Evolutionary conservation across 2,113 vertebrate species (phyloP).

Genomic region (Mormoops blainvillei): DNA sequence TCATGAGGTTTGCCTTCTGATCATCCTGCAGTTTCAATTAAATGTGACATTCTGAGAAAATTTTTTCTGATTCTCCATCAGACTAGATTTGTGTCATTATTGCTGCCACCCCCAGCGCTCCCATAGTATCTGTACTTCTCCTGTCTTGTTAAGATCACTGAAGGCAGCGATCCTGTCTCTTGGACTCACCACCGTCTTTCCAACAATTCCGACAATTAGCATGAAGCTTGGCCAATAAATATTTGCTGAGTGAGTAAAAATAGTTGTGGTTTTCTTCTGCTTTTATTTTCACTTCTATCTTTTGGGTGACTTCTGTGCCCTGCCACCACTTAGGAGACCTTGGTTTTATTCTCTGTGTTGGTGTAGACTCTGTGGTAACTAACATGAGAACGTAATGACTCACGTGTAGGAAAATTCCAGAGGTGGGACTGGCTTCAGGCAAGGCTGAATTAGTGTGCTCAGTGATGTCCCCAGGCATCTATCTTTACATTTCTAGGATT

Average conservation of each 20-base stretch:
- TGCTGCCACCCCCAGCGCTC: neutral
- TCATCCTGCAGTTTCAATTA: neutral
- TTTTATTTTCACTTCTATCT: neutral
- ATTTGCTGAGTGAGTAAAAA: neutral
- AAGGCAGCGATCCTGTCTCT: neutral
- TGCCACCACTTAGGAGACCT: neutral
- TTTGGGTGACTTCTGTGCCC: neutral
- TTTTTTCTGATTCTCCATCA: neutral
- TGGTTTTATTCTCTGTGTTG: neutral
- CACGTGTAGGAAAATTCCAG: neutral
- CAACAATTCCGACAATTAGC: neutral
- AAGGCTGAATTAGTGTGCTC: neutral
- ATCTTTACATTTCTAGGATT: neutral
- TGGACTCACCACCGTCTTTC: neutral
- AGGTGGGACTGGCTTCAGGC: neutral
- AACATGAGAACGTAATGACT: neutral
- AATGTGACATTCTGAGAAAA: neutral
- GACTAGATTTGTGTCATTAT: neutral
- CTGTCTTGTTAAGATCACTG: neutral
- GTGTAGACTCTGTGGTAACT: neutral
- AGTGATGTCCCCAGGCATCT: neutral
- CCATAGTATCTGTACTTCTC: neutral
- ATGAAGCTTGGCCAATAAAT: neutral
- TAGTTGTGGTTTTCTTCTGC: neutral
- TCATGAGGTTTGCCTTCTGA: neutral